Percentiles rank a stretch among this genome's conserved stretches.
Evolutionary conservation across 2,113 vertebrate genomes (phyloP).

Genomic region (Barbus barbus): DNA sequence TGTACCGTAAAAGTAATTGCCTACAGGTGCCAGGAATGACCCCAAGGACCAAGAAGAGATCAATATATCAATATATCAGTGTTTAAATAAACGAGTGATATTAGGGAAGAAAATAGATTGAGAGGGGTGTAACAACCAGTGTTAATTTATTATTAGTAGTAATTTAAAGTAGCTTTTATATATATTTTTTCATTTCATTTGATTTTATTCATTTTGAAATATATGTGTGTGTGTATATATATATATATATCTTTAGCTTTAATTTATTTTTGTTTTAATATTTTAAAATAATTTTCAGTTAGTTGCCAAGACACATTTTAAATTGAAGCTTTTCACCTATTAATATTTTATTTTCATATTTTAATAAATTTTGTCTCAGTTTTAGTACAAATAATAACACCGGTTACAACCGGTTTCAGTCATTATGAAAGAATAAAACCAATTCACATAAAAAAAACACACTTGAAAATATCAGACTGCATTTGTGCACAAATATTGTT

Average conservation of each 20-base stretch:
- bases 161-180: background rate
- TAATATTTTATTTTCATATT: background rate
- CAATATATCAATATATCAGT: constrained; percentile 11
- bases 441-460: background rate
- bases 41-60: background rate
- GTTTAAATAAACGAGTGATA: background rate
- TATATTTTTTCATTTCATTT: no score
- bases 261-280: no score
- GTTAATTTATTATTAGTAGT: background rate
- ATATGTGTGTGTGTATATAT: no score
- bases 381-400: background rate
- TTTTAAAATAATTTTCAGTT: no score
- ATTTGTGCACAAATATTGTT: constrained; percentile 15
- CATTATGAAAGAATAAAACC: background rate
- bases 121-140: background rate
- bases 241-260: no score
- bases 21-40: background rate
- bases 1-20: background rate
- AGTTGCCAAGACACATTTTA: no score
- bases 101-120: background rate
- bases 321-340: no score
- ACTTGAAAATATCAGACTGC: constrained; percentile 2
- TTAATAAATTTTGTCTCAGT: background rate
- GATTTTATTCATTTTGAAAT: no score
- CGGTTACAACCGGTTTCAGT: background rate